phyloP scores from a whole-genome alignment of 2,113 vertebrate genomes.

The Otus sunia region DNA sequence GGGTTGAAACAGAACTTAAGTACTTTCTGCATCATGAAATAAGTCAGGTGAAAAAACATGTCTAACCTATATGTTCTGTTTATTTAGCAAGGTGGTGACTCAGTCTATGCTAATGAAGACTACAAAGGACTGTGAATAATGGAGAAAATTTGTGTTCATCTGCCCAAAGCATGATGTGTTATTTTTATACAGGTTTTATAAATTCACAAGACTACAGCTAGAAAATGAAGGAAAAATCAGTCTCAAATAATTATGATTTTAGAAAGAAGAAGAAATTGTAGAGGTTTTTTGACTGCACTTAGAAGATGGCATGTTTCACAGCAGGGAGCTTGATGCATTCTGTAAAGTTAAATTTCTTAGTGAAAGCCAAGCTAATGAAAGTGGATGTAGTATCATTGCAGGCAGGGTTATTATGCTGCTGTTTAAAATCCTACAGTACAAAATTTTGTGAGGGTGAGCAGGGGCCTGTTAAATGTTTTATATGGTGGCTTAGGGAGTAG shows the following conservation, averaged over 20 bases:
- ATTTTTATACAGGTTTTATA: conserved; percentile 1
- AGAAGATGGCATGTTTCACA: background rate
- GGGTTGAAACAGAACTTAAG: background rate
- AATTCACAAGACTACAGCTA: background rate
- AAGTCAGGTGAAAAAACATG: background rate
- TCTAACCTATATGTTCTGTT: background rate
- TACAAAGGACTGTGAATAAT: background rate
- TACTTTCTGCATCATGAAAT: background rate
- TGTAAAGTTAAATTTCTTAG: background rate
- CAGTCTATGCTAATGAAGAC: background rate
- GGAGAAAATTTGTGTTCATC: background rate
- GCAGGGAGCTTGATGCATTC: background rate
- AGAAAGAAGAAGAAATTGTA: background rate
- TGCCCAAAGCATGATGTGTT: background rate
- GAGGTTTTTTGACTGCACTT: background rate
- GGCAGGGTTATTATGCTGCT: background rate
- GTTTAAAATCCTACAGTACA: background rate
- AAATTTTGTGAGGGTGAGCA: background rate
- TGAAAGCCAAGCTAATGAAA: background rate
- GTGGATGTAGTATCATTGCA: background rate
- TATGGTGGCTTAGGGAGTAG: background rate
- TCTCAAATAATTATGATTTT: background rate
- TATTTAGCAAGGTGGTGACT: background rate
- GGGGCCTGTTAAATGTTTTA: background rate
- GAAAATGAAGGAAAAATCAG: conserved; percentile 10